Conservation (phyloP, 2,113 vertebrate genomes). For the Mesoclemmys tuberculata region DNA sequence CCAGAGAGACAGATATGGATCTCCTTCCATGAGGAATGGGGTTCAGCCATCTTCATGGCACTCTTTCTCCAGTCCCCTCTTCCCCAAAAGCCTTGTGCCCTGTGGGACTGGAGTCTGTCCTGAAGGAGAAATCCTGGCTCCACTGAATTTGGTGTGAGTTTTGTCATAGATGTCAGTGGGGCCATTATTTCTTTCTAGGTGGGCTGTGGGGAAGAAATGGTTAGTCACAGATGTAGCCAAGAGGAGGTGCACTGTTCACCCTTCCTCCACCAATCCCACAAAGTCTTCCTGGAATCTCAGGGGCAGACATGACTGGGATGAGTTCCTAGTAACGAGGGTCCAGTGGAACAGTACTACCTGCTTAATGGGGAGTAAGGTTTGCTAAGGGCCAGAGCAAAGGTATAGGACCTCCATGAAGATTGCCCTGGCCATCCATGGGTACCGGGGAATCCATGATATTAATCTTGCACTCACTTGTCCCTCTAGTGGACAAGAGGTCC, state of each 20-base stretch:
- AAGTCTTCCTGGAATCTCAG: fast-evolving
- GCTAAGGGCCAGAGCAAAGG: neutral
- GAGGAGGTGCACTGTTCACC: neutral
- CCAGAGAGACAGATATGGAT: neutral
- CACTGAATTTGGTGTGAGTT: neutral
- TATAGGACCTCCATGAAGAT: fast-evolving
- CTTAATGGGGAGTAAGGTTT: neutral
- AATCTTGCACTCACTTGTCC: neutral
- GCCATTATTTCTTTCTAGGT: no score
- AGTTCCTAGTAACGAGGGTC: neutral
- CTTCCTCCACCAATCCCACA: neutral
- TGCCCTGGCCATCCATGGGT: neutral
- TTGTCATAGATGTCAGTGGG: neutral
- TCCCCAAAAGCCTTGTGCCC: neutral
- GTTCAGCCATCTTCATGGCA: neutral
- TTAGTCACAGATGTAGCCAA: neutral
- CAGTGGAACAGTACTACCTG: neutral
- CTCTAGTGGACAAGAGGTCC: neutral
- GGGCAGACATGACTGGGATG: neutral
- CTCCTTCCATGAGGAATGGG: neutral
- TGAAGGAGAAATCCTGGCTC: neutral
- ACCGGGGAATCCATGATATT: neutral
- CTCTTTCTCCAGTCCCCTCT: neutral
- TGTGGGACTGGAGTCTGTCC: fast-evolving
- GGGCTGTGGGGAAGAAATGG: neutral